A percentile compares a stretch with the other conserved stretches of the same genome.
phyloP scores from a whole-genome alignment of 1,140 invertebrate species.

The Paracyclopina nana region DNA sequence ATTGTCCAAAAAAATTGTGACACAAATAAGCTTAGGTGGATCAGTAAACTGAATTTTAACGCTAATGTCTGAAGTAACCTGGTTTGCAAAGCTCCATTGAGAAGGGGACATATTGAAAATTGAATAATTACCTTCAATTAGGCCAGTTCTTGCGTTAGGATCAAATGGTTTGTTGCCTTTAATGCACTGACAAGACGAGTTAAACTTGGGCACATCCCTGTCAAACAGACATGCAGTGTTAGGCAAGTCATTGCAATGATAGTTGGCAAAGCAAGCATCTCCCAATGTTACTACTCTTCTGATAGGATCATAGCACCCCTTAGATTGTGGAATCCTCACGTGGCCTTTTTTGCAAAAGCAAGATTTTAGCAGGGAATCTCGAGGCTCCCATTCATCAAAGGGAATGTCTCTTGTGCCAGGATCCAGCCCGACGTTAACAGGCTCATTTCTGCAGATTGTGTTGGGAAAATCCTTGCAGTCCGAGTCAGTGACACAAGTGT shows the following conservation, averaged over 20 bases:
- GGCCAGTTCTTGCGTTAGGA: constrained; percentile 9
- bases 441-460: constrained; percentile 3
- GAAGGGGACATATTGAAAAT: too few relatives aligned
- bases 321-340: constrained; percentile 7
- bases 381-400: neutral
- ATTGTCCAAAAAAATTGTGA: too few relatives aligned
- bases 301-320: constrained; percentile 17
- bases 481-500: constrained; percentile 14
- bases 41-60: too few relatives aligned
- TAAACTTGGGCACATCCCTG: constrained; percentile 2
- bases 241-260: constrained; percentile 13
- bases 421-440: constrained; percentile 4
- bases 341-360: constrained; percentile 10
- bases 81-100: too few relatives aligned
- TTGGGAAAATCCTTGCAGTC: constrained; percentile 11
- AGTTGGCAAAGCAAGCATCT: constrained; percentile 15
- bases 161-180: constrained; percentile 15
- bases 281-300: constrained; percentile 8
- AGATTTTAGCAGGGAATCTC: constrained; percentile 10
- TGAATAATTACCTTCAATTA: too few relatives aligned
- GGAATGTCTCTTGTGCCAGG: constrained; percentile 8
- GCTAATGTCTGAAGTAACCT: too few relatives aligned
- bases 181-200: constrained; percentile 14
- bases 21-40: too few relatives aligned
- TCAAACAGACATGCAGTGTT: constrained; percentile 11